Conservation (phyloP, 2,797 vertebrate genomes). For the Gadopsis bispinosus region DNA sequence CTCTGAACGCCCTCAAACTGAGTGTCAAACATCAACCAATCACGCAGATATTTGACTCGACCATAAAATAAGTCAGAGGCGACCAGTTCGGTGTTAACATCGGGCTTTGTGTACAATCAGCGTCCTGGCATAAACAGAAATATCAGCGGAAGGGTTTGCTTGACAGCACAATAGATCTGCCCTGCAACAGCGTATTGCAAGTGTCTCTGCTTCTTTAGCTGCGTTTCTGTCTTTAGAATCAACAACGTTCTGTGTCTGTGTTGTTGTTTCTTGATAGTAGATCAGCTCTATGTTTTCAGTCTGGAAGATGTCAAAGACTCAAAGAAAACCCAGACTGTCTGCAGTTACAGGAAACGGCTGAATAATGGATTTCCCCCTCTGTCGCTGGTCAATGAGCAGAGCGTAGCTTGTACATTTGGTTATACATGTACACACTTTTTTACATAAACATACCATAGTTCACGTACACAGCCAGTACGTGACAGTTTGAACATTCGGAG, state of each 20-base stretch:
- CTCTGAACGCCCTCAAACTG: background rate
- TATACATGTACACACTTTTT: constrained; percentile 50
- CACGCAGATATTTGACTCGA: no score
- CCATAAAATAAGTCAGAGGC: background rate
- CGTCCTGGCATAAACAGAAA: background rate
- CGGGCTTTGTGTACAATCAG: background rate
- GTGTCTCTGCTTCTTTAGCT: background rate
- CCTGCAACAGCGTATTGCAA: background rate
- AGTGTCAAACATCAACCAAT: background rate
- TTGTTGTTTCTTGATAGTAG: constrained; percentile 15
- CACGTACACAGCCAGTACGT: constrained; percentile 28
- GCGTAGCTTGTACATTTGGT: constrained; percentile 36
- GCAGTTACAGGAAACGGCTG: background rate
- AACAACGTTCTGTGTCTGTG: constrained; percentile 33
- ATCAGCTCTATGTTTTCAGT: constrained; percentile 1
- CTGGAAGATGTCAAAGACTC: constrained; percentile 6
- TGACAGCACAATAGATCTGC: background rate
- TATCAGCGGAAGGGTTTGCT: background rate
- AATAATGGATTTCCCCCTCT: constrained; percentile 30
- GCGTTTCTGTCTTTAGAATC: constrained; percentile 42
- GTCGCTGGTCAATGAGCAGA: constrained; percentile 10
- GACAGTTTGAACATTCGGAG: constrained; percentile 32
- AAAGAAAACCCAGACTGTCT: constrained; percentile 7
- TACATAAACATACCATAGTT: constrained; percentile 42
- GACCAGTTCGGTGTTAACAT: background rate